Evolutionary conservation across 2,888 invertebrate species (phyloP).

Genomic region (Megamerina dolium): DNA sequence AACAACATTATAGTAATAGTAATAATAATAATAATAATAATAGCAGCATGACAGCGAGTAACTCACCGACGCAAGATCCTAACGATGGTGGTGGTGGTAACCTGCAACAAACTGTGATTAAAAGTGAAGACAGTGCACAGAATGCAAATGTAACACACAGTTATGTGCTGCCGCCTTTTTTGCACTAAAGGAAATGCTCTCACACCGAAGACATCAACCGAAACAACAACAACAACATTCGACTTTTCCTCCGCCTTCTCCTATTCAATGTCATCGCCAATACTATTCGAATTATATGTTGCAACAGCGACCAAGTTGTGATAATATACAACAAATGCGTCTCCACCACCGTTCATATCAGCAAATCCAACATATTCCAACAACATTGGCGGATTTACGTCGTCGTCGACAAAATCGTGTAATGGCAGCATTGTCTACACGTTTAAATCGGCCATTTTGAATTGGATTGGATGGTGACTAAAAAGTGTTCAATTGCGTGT

Average conservation of each 20-base stretch:
- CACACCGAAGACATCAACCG: constrained; percentile 40
- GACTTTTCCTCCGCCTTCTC: constrained; percentile 6
- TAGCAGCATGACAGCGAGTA: constrained; percentile 15
- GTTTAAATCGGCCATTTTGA: constrained; percentile 31
- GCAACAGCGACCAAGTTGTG: too few relatives aligned
- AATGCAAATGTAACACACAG: constrained; percentile 43
- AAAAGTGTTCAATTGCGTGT: too few relatives aligned
- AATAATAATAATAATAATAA: constrained; percentile 23
- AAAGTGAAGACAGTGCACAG: constrained; percentile 40
- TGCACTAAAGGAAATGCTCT: constrained; percentile 50
- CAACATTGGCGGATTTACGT: constrained; percentile 5
- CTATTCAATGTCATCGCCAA: too few relatives aligned
- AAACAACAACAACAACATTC: constrained; percentile 4
- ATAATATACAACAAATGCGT: too few relatives aligned
- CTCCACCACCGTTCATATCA: too few relatives aligned
- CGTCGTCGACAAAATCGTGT: constrained; percentile 4
- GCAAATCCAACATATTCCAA: too few relatives aligned
- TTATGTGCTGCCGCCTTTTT: constrained; percentile 50
- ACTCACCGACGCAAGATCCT: constrained; percentile 27
- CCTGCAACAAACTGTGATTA: constrained; percentile 41
- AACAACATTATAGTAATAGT: constrained; percentile 20
- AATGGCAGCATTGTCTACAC: constrained; percentile 1
- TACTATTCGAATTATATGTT: too few relatives aligned
- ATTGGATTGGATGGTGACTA: too few relatives aligned
- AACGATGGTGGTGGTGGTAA: constrained; percentile 26